Base-by-base conservation (phyloP, 2,888 invertebrate species). In the Griposia aprilina region DNA sequence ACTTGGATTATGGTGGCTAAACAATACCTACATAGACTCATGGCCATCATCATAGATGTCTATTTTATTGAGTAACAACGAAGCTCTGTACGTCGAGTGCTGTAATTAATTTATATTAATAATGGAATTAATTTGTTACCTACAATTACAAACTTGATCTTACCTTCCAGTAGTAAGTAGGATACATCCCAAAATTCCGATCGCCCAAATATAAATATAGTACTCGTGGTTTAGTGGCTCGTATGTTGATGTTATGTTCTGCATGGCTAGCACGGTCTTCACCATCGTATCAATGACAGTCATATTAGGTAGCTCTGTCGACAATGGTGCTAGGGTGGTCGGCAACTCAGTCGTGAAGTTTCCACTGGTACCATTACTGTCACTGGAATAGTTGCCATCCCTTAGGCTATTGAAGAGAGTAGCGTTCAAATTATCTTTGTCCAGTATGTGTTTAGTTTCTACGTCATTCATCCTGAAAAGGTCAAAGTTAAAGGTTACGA, bases 161-260 rank as follows among this genome's bases (percentile, higher is more conserved):
- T 74, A 97, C 97, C 97, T 96, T 88, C 91, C 93, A n/a, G 97
- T 97, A 11, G 97, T 98, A 60, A 98, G 93, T 8, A 98, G 26
- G 52, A 98, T 97, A 70, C 97, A 97, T 5, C 95, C 95, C 0
- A 97, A 62, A 81, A 98, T 97, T 69, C 97, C 97, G 55, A 93
- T 90, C 0, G 97, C 97, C 94, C 98, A 98, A 78, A 98, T 94
- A 83, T 97, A 97, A 88, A 97, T 97, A 84, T 95, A 97, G 77
- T 85, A 95, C 0, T 89, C 81, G 83, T 96, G 92, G 74, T 95
- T 93, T 74, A 95, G 62, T 1, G 68, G 72, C 62, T 82, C 82
- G 86, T 89, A 59, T 52, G 89, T 82, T 13, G 90, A 90, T 5
- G 88, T 91, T 3, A 95, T 89, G 71, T 94, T 92, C 69, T 94